Evolutionary conservation across 2,797 vertebrate species (phyloP).

Genomic region (Iguana delicatissima): DNA sequence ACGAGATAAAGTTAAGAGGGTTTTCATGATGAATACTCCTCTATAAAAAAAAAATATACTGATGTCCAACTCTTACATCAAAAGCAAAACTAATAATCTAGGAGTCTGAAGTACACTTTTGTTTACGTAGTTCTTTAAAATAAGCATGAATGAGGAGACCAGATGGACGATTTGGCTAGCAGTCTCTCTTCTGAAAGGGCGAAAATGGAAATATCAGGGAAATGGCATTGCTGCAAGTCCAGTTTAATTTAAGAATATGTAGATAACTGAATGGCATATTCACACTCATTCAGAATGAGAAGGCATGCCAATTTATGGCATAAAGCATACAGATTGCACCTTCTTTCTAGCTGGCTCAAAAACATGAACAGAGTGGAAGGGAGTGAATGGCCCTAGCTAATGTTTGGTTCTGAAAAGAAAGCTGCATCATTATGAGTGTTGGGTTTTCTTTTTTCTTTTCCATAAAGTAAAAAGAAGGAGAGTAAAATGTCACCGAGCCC

Average conservation of each 20-base stretch:
- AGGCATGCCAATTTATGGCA: slow-evolving; percentile 56
- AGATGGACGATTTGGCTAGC: slow-evolving; percentile 78
- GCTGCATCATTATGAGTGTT: slow-evolving; percentile 10
- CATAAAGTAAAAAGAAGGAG: slow-evolving; percentile 7
- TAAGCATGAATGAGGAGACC: slow-evolving; percentile 68
- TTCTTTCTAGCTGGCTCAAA: slow-evolving; percentile 62
- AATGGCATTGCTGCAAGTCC: slow-evolving; percentile 60
- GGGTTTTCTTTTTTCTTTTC: too few relatives aligned
- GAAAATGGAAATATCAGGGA: slow-evolving; percentile 70
- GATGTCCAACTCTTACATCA: slow-evolving; percentile 59
- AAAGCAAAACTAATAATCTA: slow-evolving; percentile 56
- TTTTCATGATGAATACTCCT: slow-evolving; percentile 36
- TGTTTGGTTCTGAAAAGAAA: slow-evolving; percentile 54
- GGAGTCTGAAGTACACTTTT: slow-evolving; percentile 68
- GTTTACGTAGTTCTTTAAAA: slow-evolving; percentile 72
- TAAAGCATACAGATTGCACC: slow-evolving; percentile 63
- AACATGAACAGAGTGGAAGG: slow-evolving; percentile 23
- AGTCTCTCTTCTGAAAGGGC: slow-evolving; percentile 62
- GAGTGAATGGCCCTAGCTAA: slow-evolving; percentile 53
- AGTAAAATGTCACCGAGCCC: slow-evolving; percentile 2
- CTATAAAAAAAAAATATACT: slow-evolving; percentile 58
- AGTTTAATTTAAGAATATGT: slow-evolving; percentile 69
- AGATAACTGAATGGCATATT: slow-evolving; percentile 67
- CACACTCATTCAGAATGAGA: slow-evolving; percentile 61
- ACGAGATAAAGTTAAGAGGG: slow-evolving; percentile 54